Conservation (phyloP, 2,888 invertebrate genomes). For the Apoderus coryli region DNA sequence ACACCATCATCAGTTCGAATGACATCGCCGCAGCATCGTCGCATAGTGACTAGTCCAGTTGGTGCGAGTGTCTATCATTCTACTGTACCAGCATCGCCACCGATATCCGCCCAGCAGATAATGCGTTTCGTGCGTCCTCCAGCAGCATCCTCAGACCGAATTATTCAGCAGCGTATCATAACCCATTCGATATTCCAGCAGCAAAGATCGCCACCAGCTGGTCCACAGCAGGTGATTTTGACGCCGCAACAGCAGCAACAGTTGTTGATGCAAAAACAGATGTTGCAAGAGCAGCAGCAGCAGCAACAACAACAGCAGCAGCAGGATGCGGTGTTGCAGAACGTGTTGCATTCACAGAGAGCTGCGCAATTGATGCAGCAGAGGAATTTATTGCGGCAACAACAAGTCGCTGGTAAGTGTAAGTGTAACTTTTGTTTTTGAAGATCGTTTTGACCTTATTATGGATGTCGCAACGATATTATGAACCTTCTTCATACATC, state of each 20-base stretch:
- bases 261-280: slow-evolving; percentile 31
- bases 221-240: slow-evolving; percentile 25
- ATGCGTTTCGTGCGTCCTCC: slow-evolving; percentile 27
- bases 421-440: too few relatives aligned
- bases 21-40: slow-evolving; percentile 43
- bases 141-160: slow-evolving; percentile 24
- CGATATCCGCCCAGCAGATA: too few relatives aligned
- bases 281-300: slow-evolving; percentile 34
- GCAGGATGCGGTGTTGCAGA: slow-evolving; percentile 25
- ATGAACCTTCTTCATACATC: too few relatives aligned
- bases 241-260: too few relatives aligned
- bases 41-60: slow-evolving; percentile 40
- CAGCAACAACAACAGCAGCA: slow-evolving; percentile 19
- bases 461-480: too few relatives aligned
- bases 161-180: slow-evolving; percentile 30
- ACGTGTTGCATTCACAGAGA: slow-evolving; percentile 32
- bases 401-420: slow-evolving; percentile 36
- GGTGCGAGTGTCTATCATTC: slow-evolving; percentile 25
- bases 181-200: slow-evolving; percentile 32
- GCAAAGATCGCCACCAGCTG: slow-evolving; percentile 29
- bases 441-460: too few relatives aligned
- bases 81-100: slow-evolving; percentile 20
- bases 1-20: slow-evolving; percentile 38
- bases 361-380: slow-evolving; percentile 29
- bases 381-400: slow-evolving; percentile 26